These are phyloP conservation scores for Hyla sarda DNA, from an alignment of 2,113 vertebrate species.

Conservation along the genomic window DNA sequence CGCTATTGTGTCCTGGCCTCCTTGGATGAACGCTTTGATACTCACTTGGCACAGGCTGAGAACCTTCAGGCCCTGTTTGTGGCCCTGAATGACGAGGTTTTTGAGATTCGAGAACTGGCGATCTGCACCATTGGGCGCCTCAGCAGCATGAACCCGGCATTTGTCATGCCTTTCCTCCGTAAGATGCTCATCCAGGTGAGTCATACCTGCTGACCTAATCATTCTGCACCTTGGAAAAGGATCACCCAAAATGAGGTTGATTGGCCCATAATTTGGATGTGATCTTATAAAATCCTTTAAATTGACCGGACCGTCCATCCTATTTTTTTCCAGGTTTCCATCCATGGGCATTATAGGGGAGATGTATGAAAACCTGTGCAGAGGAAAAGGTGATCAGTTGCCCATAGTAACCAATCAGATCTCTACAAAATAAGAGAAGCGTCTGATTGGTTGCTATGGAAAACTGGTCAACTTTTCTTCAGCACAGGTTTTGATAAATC, in stretches of 20 bases:
- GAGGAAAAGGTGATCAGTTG: no score
- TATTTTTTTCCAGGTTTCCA: no score
- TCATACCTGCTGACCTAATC: not conserved
- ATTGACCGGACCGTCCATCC: no score
- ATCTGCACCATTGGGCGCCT: constrained; percentile 98
- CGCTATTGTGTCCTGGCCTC: constrained; percentile 97
- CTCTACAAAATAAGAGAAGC: no score
- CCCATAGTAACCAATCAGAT: no score
- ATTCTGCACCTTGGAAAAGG: not conserved
- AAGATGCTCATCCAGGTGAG: constrained; percentile 98
- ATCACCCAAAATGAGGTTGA: not conserved
- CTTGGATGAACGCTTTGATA: constrained; percentile 96
- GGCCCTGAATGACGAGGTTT: constrained; percentile 95
- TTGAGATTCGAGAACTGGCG: constrained; percentile 96
- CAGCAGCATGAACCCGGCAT: constrained; percentile 98
- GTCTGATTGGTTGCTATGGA: no score
- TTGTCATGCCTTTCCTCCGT: constrained; percentile 98
- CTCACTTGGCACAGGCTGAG: constrained; percentile 95
- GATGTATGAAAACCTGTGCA: no score
- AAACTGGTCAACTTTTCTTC: no score
- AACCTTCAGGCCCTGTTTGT: constrained; percentile 97
- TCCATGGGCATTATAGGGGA: no score
- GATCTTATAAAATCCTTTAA: no score
- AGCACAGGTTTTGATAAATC: no score
- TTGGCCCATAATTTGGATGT: no score